Conservation (phyloP, 2,113 vertebrate genomes). For the Nansenia antarctica region DNA sequence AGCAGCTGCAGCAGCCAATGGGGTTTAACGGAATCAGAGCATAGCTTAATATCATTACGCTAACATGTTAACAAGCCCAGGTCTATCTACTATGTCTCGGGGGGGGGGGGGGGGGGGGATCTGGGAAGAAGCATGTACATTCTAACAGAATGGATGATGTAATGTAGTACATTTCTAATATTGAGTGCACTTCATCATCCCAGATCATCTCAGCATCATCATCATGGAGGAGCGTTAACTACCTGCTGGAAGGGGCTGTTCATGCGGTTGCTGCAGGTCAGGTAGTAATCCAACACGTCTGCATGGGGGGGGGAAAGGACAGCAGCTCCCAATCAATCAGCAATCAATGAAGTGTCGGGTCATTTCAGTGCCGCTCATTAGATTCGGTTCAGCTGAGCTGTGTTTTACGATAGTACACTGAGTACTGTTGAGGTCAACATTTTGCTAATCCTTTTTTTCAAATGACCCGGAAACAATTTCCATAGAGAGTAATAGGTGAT, state of each 20-base stretch:
- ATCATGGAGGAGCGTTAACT: conserved; percentile 33
- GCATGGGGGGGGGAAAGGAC: conserved; percentile 43
- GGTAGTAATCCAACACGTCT: conserved; percentile 91
- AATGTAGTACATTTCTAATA: no score
- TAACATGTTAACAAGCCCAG: no score
- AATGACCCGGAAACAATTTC: no score
- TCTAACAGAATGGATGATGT: no score
- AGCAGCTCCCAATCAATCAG: conserved; percentile 41
- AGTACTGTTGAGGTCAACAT: neutral
- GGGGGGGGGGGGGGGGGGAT: no score
- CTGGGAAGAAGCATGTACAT: no score
- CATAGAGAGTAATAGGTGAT: no score
- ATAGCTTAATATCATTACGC: neutral
- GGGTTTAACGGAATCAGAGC: conserved; percentile 9
- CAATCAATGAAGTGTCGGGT: conserved; percentile 26
- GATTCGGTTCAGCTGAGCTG: conserved; percentile 31
- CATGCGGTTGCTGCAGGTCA: conserved; percentile 84
- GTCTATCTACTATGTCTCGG: no score
- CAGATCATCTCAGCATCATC: neutral
- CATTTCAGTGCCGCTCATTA: conserved; percentile 23
- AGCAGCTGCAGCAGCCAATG: conserved; percentile 74
- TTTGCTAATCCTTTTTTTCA: neutral
- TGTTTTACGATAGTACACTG: neutral
- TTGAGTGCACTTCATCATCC: neutral
- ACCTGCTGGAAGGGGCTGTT: conserved; percentile 91